Conservation (phyloP, 2,888 invertebrate genomes). For the Neuroscelio doddi region DNA sequence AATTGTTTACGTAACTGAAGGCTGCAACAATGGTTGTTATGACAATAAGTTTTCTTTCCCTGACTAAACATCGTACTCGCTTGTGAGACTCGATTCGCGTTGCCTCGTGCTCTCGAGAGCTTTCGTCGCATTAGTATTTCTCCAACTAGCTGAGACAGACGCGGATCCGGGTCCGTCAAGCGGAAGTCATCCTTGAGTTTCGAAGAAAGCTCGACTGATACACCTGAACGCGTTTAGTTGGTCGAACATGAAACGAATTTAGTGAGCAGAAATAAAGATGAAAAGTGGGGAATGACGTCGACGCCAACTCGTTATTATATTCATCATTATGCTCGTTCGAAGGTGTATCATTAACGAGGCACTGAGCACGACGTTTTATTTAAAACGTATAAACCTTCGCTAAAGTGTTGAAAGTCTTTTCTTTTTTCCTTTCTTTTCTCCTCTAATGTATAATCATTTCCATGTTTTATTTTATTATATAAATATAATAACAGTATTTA, state of each 20-base stretch:
- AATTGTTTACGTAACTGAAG: too few species aligned
- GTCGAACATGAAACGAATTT: background rate
- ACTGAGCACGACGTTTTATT: too few species aligned
- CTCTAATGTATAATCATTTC: too few species aligned
- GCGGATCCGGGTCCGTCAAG: background rate
- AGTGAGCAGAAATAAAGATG: background rate
- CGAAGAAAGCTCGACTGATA: constrained; percentile 8
- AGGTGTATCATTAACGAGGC: constrained; percentile 5
- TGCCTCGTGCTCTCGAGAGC: constrained; percentile 1
- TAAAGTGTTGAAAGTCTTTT: too few species aligned
- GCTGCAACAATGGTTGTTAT: background rate
- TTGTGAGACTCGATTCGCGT: background rate
- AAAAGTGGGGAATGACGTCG: background rate
- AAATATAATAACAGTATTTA: too few species aligned
- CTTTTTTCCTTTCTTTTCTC: too few species aligned
- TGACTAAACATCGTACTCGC: background rate
- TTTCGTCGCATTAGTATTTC: constrained; percentile 13
- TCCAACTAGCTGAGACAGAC: constrained; percentile 18
- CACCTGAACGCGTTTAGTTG: constrained; percentile 4
- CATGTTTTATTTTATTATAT: too few species aligned
- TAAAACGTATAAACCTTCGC: too few species aligned
- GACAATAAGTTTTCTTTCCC: background rate
- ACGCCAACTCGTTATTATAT: constrained; percentile 4
- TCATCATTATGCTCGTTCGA: background rate
- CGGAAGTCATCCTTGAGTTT: constrained; percentile 1